phyloP scores from a whole-genome alignment of 2,797 vertebrate genomes.

The Tokudaia tokunoshimensis region DNA sequence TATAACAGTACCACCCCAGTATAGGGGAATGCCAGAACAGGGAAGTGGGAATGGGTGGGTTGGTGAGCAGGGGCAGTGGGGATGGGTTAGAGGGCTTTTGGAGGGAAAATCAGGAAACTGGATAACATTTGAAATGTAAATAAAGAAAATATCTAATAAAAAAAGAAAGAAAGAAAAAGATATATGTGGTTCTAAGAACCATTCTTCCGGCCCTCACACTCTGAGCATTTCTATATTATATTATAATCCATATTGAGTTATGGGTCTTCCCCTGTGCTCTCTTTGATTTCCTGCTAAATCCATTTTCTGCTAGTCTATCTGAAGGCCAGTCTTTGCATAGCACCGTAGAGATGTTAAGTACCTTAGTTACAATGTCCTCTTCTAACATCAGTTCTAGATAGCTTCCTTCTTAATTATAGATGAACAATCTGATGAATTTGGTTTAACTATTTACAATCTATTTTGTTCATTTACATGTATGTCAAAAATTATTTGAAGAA shows the following conservation, averaged over 20 bases:
- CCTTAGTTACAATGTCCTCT: neutral
- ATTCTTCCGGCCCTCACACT: neutral
- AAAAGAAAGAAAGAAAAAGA: too few relatives aligned
- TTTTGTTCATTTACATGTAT: slow-evolving; percentile 31
- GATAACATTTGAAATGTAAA: too few relatives aligned
- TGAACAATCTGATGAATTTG: neutral
- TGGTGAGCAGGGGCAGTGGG: too few relatives aligned
- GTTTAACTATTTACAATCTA: neutral
- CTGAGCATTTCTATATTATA: neutral
- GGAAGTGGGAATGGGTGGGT: too few relatives aligned
- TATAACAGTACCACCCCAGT: neutral
- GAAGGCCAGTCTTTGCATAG: neutral
- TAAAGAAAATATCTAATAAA: too few relatives aligned
- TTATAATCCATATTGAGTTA: neutral
- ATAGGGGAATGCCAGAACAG: too few relatives aligned
- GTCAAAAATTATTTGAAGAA: neutral
- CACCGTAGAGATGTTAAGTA: neutral
- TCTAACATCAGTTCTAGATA: neutral
- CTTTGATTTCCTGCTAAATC: neutral
- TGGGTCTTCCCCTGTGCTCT: neutral
- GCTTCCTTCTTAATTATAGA: neutral
- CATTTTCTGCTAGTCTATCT: neutral
- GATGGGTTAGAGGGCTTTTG: too few relatives aligned
- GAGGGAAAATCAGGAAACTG: too few relatives aligned
- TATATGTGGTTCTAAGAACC: neutral